Evolutionary conservation across 2,888 invertebrate species (phyloP), one percentile per base, ranked within the genome.

Genomic region (Pyrochroa serraticornis): DNA sequence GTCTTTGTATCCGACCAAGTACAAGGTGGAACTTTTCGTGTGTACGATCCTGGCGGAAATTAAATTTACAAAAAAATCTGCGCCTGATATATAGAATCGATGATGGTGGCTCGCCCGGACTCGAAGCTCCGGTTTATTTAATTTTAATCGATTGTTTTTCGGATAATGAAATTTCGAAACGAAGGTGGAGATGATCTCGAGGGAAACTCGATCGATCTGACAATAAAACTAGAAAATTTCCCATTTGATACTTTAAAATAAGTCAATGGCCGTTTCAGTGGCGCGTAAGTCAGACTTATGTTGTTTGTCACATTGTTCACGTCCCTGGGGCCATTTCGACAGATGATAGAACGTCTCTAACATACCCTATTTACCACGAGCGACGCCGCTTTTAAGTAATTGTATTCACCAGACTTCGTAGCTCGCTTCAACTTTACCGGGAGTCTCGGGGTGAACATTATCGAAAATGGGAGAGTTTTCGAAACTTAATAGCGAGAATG

Each of bases 211-310:
- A 22, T 22, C 22, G 22, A 22, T 22, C 22, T 2, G 3, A 5
- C 22, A 22, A 43, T 31, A 13, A 0, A n/a, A 35, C 10, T 9
- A 30, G 43, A 10, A n/a, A 31, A 43, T 43, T 43, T 30, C 22
- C 31, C 13, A 30, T 5, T 43, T 43, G 12, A 22, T 32, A 43
- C 10, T 32, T 32, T 12, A 6, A 9, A 3, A 5, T n/a, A 7
- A 7, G 10, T n/a, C 42, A 22, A 22, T 31, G 32, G 32, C 13
- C 12, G 30, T 13, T 9, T n/a, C n/a, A n/a, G n/a, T n/a, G n/a
- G n/a, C 13, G 14, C 49, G 48, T 53, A 54, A 8, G 39, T 53
- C 44, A 34, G 41, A n/a, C 30, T 10, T 50, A 54, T 49, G 59
- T 55, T 39, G 32, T 49, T 41, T 49, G 39, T 49, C 41, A 41